Percentiles rank a stretch among this genome's conserved stretches.
Evolutionary conservation across 2,113 vertebrate species (phyloP).

Genomic region (Panthera tigris): DNA sequence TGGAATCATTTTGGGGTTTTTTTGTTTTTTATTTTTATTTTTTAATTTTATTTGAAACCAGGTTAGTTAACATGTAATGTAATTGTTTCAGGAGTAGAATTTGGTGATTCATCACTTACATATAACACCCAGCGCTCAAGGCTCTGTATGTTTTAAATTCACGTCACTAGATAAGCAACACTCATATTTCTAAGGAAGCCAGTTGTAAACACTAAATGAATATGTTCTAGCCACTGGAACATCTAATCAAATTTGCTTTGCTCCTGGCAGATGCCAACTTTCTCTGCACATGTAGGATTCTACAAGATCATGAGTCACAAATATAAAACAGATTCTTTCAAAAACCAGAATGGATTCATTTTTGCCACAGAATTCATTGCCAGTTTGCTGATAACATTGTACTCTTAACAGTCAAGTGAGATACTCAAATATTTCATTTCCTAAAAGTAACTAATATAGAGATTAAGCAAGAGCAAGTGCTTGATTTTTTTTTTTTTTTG

Average conservation of each 20-base stretch:
- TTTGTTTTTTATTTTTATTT: too few relatives aligned
- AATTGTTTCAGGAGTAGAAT: too few relatives aligned
- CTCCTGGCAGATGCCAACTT: neutral
- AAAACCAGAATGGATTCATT: constrained; percentile 40
- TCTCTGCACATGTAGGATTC: neutral
- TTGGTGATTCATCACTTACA: too few relatives aligned
- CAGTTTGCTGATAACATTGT: neutral
- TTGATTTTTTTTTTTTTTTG: neutral
- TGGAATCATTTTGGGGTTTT: neutral
- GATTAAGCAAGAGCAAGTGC: neutral
- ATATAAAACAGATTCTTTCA: neutral
- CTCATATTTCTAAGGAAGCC: constrained; percentile 5
- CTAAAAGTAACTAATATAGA: neutral
- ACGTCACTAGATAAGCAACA: neutral
- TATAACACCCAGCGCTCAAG: too few relatives aligned
- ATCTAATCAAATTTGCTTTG: constrained; percentile 24
- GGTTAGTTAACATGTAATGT: too few relatives aligned
- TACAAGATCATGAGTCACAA: constrained; percentile 44
- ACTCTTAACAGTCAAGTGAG: neutral
- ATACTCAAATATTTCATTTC: constrained; percentile 41
- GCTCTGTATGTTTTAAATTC: neutral
- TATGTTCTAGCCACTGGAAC: neutral
- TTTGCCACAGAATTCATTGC: constrained; percentile 35
- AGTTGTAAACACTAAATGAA: constrained; percentile 5
- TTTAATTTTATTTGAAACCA: too few relatives aligned